Base-by-base conservation (phyloP, 2,797 vertebrate genomes). In the Pristis pectinata region DNA sequence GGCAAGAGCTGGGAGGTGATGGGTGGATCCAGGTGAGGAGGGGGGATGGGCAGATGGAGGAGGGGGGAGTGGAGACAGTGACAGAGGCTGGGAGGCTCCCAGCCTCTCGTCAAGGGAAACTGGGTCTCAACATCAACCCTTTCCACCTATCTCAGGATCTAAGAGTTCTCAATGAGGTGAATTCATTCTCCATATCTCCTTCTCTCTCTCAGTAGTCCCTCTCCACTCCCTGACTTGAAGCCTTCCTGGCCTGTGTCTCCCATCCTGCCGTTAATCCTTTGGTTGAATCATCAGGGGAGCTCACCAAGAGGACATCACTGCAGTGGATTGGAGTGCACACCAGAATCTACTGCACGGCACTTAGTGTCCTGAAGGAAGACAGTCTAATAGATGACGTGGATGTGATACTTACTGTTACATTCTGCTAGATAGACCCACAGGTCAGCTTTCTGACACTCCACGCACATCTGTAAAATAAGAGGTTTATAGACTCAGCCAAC, bases 391-490 rank as follows among this genome's bases (percentile, higher is more conserved):
- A 56, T 80, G 19, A 87, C 87, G 64, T n/a, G 15, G 37, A 22
- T 72, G 15, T 72, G 22, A 93, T 72, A 83, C 96, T 97, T 96
- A 98, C 98, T 98, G 49, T 98, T 98, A 95, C 98, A 98, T 95
- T 97, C 98, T 93, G 98, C 96, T 95, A 98, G 96, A 96, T 97
- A 97, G 30, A 98, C 96, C 82, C 94, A 95, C 95, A 98, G 95
- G 64, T 98, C 98, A 89, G 97, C 96, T 96, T 98, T 98, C 96
- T 98, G 97, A 95, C 98, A 98, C 95, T 98, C 97, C 11, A 96
- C 96, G 67, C 98, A 98, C 96, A 98, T 97, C 98, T 98, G 95
- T 95, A 96, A 96, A 59, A 94, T 56, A 96, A 95, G 95, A 94
- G 49, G 49, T 49, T 49, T 49, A 49, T 49, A 49, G 49, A 49